Evolutionary conservation across 1,140 invertebrate species (phyloP), one percentile per base, ranked within the genome.

Genomic region (Propsilocerus akamusi): DNA sequence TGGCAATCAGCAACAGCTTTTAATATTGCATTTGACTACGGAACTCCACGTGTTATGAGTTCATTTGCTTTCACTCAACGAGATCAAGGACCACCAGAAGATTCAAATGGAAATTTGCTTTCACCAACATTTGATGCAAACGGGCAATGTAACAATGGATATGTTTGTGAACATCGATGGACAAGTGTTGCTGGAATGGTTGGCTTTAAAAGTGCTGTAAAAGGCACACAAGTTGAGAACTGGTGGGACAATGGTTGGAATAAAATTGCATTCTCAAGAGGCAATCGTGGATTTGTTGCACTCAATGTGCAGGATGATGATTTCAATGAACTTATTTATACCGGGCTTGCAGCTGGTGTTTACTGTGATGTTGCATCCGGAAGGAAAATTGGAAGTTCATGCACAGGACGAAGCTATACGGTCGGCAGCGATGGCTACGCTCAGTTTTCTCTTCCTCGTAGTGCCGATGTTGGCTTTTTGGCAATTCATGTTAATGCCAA

Each of bases 301-400:
- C 70, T 82, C 50, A 81, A 80, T 53, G 46, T 48, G 14, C 69
- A 67, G 24, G 67, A 71, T 3, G 53, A 57, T 1, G 63, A 73
- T 52, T 49, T 80, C 2, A 68, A 65, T 7, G 46, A 55, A 50
- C 63, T 23, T 3, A 46, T 77, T 3, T 55, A 65, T 67, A 86
- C 81, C 1, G 78, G 78, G 32, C 62, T 92, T 3, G 74, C 83
- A 2, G 62, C 74, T 56, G 86, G 86, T 3, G 70, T 49, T 1
- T 91, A 91, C 59, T 90, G 86, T 63, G 86, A 92, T 57, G 70
- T 90, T 1, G 85, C 91, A 49, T 80, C 78, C 12, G 87, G 87
- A 23, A 67, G 64, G 46, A 69, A 76, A 32, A 58, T 64, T 0
- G 66, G 73, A 48, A 76, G 72, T 17, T 52, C 56, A 1, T 87